Evolutionary conservation across 2,797 vertebrate genomes (phyloP), one percentile per base, ranked within the genome.

Genomic region (Triplophysa yarkandensis): DNA sequence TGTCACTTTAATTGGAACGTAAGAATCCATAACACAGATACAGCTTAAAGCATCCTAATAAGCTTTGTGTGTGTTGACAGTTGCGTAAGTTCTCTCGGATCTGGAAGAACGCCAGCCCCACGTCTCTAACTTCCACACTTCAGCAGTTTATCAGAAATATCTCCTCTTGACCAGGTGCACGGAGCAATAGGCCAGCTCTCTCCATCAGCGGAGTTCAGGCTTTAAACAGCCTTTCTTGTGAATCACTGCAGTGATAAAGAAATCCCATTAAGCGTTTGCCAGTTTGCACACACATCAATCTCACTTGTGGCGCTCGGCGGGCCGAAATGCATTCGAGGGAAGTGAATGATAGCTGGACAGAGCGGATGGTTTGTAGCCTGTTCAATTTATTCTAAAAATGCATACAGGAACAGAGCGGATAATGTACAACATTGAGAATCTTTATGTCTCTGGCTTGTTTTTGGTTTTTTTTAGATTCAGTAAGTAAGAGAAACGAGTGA

Each of bases 201-300:
- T 72, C 78, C 74, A 77, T 77, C 64, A 61, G 62, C 16, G 23
- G 0, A 16, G 58, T 39, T 48, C 69, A 66, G 27, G 30, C 44
- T 16, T 39, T 50, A 55, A 62, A 68, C 57, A 39, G 39, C 30
- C 57, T 34, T 54, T 30, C 46, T 32, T 34, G 48, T 62, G 74
- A 71, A 61, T 71, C 34, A 60, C 58, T 61, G 60, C 78, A 44
- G 58, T 62, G 78, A 77, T 77, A 80, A 80, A 68, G 64, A 77
- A 80, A 80, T 74, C 69, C 78, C 65, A 80, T 80, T 69, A 80
- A 63, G 63, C 9, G 9, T 68, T 77, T 57, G 74, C 74, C 65
- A 77, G 78, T 66, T 72, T 63, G 66, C 58, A 54, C 41, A 50
- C 30, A n/a, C 70, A 77, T 80, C 67, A 73, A 74, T 80, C 65